phyloP scores from a whole-genome alignment of 2,888 invertebrate species.

The Drosophila meridionalis region DNA sequence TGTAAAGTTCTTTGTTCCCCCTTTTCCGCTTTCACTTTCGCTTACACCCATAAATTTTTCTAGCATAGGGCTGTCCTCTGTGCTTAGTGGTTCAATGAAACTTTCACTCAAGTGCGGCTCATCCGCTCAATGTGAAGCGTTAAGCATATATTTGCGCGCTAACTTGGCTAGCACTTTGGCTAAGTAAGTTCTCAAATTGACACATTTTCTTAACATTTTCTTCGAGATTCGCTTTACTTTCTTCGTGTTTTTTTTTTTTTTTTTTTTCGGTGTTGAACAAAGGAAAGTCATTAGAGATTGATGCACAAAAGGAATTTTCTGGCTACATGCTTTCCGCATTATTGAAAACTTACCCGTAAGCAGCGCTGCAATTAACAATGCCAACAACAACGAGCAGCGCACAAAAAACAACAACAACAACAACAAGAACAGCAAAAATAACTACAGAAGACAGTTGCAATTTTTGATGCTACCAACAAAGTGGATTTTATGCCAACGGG shows the following conservation, averaged over 20 bases:
- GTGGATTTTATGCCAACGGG: constrained; percentile 69
- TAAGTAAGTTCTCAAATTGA: constrained; percentile 67
- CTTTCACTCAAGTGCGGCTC: constrained; percentile 50
- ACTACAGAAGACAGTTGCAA: constrained; percentile 30
- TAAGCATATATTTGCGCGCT: constrained; percentile 66
- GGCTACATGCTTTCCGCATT: constrained; percentile 68
- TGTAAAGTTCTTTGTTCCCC: constrained; percentile 36
- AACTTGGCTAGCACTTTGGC: constrained; percentile 57
- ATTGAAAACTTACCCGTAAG: constrained; percentile 75
- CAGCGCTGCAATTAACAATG: constrained; percentile 65
- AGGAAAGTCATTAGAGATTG: constrained; percentile 70
- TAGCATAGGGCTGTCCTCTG: constrained; percentile 3
- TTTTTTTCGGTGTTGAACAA: constrained; percentile 39
- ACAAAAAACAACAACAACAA: constrained; percentile 11
- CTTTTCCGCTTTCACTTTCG: constrained; percentile 27
- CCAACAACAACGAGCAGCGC: constrained; percentile 22
- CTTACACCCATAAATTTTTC: constrained; percentile 15
- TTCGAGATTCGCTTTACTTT: constrained; percentile 4
- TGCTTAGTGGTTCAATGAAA: constrained; percentile 40
- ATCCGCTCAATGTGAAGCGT: constrained; percentile 42
- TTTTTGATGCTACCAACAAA: constrained; percentile 52
- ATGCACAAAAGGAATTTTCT: constrained; percentile 58
- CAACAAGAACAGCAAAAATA: constrained; percentile 13
- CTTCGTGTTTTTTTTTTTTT: constrained; percentile 7
- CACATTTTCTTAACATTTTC: constrained; percentile 49